Evolutionary conservation across 2,888 invertebrate species (phyloP).

Genomic region (Acleris cristana): DNA sequence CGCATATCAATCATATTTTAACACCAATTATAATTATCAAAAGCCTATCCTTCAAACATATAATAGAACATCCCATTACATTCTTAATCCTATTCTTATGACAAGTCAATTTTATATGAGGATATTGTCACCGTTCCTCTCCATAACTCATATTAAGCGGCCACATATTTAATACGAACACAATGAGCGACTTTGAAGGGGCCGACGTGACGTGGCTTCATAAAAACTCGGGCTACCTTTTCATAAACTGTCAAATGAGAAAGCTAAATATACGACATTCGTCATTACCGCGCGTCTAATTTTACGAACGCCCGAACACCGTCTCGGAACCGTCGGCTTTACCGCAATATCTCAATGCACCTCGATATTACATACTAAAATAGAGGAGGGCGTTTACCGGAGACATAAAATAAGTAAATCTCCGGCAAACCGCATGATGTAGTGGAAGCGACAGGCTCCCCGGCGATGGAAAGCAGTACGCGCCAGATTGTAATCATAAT

Average conservation of each 20-base stretch:
- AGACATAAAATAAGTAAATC: conserved; percentile 31
- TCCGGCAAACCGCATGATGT: conserved; percentile 30
- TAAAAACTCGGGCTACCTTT: conserved; percentile 69
- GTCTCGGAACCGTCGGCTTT: conserved; percentile 38
- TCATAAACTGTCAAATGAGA: conserved; percentile 65
- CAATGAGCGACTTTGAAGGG: conserved; percentile 58
- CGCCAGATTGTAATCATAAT: conserved; percentile 40
- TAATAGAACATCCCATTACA: conserved; percentile 68
- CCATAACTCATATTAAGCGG: conserved; percentile 75
- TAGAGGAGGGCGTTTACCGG: conserved; percentile 33
- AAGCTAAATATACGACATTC: conserved; percentile 75
- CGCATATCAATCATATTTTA: conserved; percentile 74
- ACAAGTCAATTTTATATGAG: conserved; percentile 75
- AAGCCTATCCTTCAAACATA: conserved; percentile 65
- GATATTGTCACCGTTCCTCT: conserved; percentile 69
- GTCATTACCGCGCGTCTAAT: conserved; percentile 70
- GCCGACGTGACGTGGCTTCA: conserved; percentile 55
- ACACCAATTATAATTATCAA: conserved; percentile 72
- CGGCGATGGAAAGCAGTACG: conserved; percentile 34
- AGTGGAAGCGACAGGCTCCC: conserved; percentile 20
- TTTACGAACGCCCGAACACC: conserved; percentile 58
- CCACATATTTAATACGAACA: conserved; percentile 67
- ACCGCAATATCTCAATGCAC: conserved; percentile 39
- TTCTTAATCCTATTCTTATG: conserved; percentile 73
- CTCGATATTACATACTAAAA: conserved; percentile 37